A percentile compares a stretch with the other conserved stretches of the same genome.
phyloP scores from a whole-genome alignment of 2,888 invertebrate species.

The Pycnomerus fuliginosus region DNA sequence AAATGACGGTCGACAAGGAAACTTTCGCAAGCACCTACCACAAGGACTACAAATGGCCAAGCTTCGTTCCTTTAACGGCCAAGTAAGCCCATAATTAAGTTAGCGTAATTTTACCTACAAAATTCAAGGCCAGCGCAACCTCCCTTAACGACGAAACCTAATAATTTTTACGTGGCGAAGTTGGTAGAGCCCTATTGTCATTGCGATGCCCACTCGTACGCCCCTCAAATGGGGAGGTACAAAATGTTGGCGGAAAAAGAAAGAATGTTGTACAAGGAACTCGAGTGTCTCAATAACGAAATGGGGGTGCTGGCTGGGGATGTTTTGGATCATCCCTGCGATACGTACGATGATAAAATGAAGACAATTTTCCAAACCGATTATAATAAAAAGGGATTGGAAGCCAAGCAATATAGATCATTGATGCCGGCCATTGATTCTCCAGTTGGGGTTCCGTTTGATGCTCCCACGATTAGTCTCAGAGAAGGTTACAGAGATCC shows the following conservation, averaged over 20 bases:
- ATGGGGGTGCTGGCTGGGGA: slow-evolving; percentile 63
- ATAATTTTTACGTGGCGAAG: slow-evolving; percentile 54
- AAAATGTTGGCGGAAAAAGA: slow-evolving; percentile 63
- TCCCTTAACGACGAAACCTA: slow-evolving; percentile 55
- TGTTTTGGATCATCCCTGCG: slow-evolving; percentile 65
- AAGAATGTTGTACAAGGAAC: slow-evolving; percentile 58
- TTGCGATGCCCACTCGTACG: slow-evolving; percentile 64
- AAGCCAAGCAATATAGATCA: slow-evolving; percentile 57
- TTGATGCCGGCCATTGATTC: slow-evolving; percentile 64
- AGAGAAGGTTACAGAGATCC: slow-evolving; percentile 64
- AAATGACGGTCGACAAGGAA: slow-evolving; percentile 40
- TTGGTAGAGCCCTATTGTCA: slow-evolving; percentile 64
- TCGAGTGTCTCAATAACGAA: slow-evolving; percentile 53
- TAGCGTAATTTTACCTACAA: not conserved
- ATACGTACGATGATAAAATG: slow-evolving; percentile 63
- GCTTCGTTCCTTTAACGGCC: slow-evolving; percentile 58
- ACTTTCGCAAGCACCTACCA: slow-evolving; percentile 56
- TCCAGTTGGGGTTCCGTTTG: slow-evolving; percentile 60
- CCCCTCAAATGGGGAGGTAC: slow-evolving; percentile 62
- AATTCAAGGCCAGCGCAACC: slow-evolving; percentile 60
- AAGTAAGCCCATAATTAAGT: slow-evolving; percentile 46
- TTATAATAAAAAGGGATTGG: slow-evolving; percentile 61
- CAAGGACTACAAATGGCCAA: slow-evolving; percentile 62
- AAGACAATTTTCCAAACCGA: slow-evolving; percentile 63
- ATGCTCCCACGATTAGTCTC: slow-evolving; percentile 58